These are phyloP conservation scores for Nothobranchius furzeri DNA, from an alignment of 2,113 vertebrate genomes.

Conservation along the genomic window DNA sequence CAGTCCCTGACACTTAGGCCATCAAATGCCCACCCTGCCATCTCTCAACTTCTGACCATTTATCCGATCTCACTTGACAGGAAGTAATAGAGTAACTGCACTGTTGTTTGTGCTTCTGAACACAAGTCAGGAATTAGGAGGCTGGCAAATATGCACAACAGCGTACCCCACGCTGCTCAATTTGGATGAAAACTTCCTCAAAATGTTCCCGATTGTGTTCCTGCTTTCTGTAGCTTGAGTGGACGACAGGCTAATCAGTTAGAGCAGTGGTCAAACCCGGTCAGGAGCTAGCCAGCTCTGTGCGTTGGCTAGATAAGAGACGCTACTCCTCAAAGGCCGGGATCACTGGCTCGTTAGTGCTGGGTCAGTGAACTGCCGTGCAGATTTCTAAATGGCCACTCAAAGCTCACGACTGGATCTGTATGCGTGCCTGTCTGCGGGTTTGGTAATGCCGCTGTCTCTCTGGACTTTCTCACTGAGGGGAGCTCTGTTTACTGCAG, in stretches of 20 bases:
- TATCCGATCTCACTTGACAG: constrained; percentile 59
- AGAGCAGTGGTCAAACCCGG: constrained; percentile 59
- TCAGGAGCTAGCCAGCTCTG: constrained; percentile 59
- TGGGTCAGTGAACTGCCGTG: constrained; percentile 78
- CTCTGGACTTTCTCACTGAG: constrained; percentile 59
- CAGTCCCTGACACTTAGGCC: constrained; percentile 67
- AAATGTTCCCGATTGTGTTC: constrained; percentile 19
- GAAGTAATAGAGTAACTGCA: constrained; percentile 7
- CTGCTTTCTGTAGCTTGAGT: constrained; percentile 54
- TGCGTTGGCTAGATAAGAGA: constrained; percentile 67
- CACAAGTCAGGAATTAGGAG: neutral
- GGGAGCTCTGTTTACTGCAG: constrained; percentile 47
- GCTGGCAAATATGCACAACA: constrained; percentile 13
- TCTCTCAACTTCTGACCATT: constrained; percentile 60
- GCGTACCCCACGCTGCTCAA: constrained; percentile 7
- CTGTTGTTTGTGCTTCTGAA: constrained; percentile 30
- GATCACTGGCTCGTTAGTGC: constrained; percentile 67
- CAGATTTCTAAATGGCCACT: constrained; percentile 77
- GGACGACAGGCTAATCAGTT: constrained; percentile 58
- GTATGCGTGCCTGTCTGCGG: constrained; percentile 24
- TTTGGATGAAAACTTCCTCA: constrained; percentile 8
- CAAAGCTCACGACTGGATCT: constrained; percentile 53
- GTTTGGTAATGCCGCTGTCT: constrained; percentile 14
- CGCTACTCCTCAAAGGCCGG: constrained; percentile 44
- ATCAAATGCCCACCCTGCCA: constrained; percentile 66